Evolutionary conservation across 2,888 invertebrate species (phyloP).

Genomic region (Philaethria dido): DNA sequence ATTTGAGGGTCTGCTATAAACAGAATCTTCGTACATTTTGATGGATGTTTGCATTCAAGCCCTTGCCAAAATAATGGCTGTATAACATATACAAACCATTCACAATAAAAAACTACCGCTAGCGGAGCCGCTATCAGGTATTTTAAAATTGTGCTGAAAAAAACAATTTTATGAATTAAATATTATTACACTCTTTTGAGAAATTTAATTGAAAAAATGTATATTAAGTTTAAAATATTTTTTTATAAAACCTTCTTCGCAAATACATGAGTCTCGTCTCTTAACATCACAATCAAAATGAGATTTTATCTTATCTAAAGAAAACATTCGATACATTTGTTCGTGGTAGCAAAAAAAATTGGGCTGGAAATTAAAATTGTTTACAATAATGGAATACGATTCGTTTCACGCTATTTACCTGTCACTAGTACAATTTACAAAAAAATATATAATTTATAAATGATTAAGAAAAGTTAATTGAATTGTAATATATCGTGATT

Average conservation of each 20-base stretch:
- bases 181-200: not conserved
- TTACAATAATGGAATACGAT: slow-evolving; percentile 1
- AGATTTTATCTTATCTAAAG: slow-evolving; percentile 19
- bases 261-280: slow-evolving; percentile 53
- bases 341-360: not conserved
- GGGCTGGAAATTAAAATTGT: slow-evolving; percentile 4
- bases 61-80: slow-evolving; percentile 72
- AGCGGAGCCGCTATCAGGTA: slow-evolving; percentile 59
- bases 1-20: slow-evolving; percentile 97
- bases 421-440: not conserved
- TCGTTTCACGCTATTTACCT: slow-evolving; percentile 1
- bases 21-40: slow-evolving; percentile 85
- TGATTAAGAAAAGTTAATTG: not conserved
- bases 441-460: not conserved
- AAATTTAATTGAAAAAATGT: not conserved
- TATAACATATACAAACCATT: slow-evolving; percentile 79
- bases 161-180: not conserved
- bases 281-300: slow-evolving; percentile 20
- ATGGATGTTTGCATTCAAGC: slow-evolving; percentile 71
- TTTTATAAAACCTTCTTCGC: slow-evolving; percentile 55
- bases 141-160: slow-evolving; percentile 64
- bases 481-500: too few relatives aligned
- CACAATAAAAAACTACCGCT: slow-evolving; percentile 76
- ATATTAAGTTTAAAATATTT: not conserved
- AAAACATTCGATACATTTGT: not conserved